Evolutionary conservation across 1,140 invertebrate species (phyloP), one percentile per base, ranked within the genome.

Genomic region (Metopolophium dirhodum): DNA sequence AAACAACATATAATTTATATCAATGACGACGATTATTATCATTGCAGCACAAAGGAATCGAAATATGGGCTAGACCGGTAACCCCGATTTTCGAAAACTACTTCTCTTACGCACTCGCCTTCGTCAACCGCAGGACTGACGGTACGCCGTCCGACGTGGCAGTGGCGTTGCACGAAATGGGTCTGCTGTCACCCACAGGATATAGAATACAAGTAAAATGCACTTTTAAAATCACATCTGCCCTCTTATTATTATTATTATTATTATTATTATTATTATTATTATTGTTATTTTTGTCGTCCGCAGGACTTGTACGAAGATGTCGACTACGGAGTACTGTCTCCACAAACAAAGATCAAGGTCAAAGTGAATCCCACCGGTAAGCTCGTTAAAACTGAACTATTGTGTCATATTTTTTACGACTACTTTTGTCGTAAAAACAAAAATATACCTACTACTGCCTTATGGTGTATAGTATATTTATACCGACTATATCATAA

Each of bases 351-450:
- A 37, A 97, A 98, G 95, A 98, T 99, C 94, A 98, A 98, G 96
- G 97, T 99, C 45, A 97, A 98, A 96, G 98, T 99, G 4, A 99
- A 99, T 96, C 98, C 98, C 94, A 98, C 98, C 95, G 98, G 98
- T 97, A 96, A 93, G 91, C n/a, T 30, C 18, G 20, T 49, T 49
- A 83, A 68, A n/a, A 68, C 4, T 30, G 14, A 68, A n/a, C 61
- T 18, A n/a, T n/a, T 83, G 77, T 37, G 77, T 23, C 22, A 23
- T 83, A 37, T 83, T 23, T 83, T 37, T 37, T 83, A 45, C 6
- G 7, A 41, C 3, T 22, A 1, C 7, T 7, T 37, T 22, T 26
- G 22, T 41, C 37, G 8, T 83, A 68, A 68, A 68, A 68, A n/a
- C 11, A n/a, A 7, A 18, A 9, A 14, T n/a, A 18, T 18, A n/a